A percentile compares a stretch with the other conserved stretches of the same genome.
Evolutionary conservation across 1,140 invertebrate species (phyloP).

Genomic region (Leptinotarsa undecemlineata): DNA sequence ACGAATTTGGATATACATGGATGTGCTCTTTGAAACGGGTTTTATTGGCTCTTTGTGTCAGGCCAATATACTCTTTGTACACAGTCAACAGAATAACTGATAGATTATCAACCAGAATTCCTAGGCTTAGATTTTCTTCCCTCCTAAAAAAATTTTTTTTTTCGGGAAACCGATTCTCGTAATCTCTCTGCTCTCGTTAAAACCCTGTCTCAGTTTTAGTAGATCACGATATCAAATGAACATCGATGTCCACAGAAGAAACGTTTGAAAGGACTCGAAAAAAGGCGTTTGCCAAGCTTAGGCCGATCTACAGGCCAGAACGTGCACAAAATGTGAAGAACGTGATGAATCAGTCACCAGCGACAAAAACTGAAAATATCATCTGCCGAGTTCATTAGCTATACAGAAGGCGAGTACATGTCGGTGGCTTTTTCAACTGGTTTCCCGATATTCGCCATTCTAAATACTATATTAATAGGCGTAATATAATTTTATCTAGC

Average conservation of each 20-base stretch:
- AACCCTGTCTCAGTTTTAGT: too few relatives aligned
- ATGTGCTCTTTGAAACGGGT: too few relatives aligned
- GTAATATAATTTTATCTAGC: slow-evolving; percentile 23
- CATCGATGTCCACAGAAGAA: background rate
- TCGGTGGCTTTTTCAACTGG: slow-evolving; percentile 22
- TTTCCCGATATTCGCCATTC: slow-evolving; percentile 19
- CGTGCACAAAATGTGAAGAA: background rate
- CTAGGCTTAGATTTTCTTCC: too few relatives aligned
- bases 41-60: too few relatives aligned
- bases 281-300: background rate
- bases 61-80: too few relatives aligned
- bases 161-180: too few relatives aligned
- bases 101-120: too few relatives aligned
- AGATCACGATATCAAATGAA: too few relatives aligned
- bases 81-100: too few relatives aligned
- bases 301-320: background rate
- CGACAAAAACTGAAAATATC: slow-evolving; percentile 3
- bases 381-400: slow-evolving; percentile 2
- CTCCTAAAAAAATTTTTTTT: too few relatives aligned
- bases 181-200: too few relatives aligned
- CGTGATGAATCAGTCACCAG: background rate
- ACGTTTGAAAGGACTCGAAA: background rate
- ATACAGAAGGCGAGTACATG: background rate
- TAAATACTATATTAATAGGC: slow-evolving; percentile 23
- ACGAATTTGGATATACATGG: too few relatives aligned